Evolutionary conservation across 1,140 invertebrate genomes (phyloP).

Genomic region (Goniozus legneri): DNA sequence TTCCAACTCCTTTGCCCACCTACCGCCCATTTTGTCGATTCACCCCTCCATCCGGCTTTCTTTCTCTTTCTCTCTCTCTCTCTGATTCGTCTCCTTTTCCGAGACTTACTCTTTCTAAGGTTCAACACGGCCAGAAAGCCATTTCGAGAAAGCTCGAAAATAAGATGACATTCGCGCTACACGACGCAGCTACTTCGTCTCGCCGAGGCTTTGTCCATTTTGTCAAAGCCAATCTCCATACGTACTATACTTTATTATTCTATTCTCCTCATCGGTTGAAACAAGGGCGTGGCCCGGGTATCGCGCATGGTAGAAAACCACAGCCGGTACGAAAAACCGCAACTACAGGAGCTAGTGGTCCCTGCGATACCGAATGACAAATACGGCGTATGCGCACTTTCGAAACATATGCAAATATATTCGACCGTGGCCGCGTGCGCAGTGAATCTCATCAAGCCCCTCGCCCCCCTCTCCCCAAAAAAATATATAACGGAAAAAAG

Average conservation of each 20-base stretch:
- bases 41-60: too few species aligned
- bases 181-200: not conserved
- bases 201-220: not conserved
- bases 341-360: not conserved
- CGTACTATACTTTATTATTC: too few species aligned
- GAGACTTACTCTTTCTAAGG: not conserved
- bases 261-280: too few species aligned
- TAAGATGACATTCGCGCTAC: too few species aligned
- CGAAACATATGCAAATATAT: slow-evolving; percentile 18
- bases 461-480: too few species aligned
- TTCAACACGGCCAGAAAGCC: too few species aligned
- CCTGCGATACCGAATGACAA: slow-evolving; percentile 21
- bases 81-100: not conserved
- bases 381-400: slow-evolving; percentile 8
- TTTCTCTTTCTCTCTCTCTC: too few species aligned
- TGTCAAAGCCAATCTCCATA: too few species aligned
- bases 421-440: not conserved
- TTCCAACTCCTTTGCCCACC: not conserved
- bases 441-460: slow-evolving; percentile 9
- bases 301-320: too few species aligned
- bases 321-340: not conserved
- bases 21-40: too few species aligned
- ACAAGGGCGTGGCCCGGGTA: not conserved
- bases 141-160: too few species aligned
- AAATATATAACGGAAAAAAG: too few species aligned